Evolutionary conservation across 2,888 invertebrate genomes (phyloP).

Genomic region (Seladonia tumulorum): DNA sequence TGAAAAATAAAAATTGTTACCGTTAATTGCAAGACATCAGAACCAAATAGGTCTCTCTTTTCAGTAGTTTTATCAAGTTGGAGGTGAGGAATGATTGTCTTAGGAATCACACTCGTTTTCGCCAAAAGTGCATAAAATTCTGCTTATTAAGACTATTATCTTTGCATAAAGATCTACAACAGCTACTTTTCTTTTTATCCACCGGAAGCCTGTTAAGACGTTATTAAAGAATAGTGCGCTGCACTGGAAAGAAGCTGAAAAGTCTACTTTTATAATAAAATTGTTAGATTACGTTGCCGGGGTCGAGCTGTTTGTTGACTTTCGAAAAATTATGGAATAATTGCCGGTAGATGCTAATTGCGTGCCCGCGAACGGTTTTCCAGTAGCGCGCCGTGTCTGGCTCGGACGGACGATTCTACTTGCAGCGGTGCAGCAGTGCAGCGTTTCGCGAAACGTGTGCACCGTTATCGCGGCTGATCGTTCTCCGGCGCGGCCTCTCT

Average conservation of each 20-base stretch:
- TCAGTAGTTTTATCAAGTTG: background rate
- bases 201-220: too few relatives aligned
- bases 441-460: slow-evolving; percentile 22
- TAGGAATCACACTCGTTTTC: too few relatives aligned
- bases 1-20: background rate
- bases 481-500: slow-evolving; percentile 50
- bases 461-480: slow-evolving; percentile 55
- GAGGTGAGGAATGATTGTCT: background rate
- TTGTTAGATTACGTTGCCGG: too few relatives aligned
- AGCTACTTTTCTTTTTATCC: too few relatives aligned
- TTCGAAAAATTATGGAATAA: background rate
- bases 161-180: too few relatives aligned
- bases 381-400: background rate
- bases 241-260: background rate
- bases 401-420: slow-evolving; percentile 17
- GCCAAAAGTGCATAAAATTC: too few relatives aligned
- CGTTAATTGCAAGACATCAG: background rate
- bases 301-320: background rate
- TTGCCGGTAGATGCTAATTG: background rate
- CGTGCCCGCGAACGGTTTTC: background rate
- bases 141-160: too few relatives aligned
- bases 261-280: background rate
- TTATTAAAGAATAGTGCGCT: background rate
- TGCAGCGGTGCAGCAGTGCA: background rate
- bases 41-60: background rate